phyloP scores from a whole-genome alignment of 2,888 invertebrate genomes.

The Chaetoderma sp. region DNA sequence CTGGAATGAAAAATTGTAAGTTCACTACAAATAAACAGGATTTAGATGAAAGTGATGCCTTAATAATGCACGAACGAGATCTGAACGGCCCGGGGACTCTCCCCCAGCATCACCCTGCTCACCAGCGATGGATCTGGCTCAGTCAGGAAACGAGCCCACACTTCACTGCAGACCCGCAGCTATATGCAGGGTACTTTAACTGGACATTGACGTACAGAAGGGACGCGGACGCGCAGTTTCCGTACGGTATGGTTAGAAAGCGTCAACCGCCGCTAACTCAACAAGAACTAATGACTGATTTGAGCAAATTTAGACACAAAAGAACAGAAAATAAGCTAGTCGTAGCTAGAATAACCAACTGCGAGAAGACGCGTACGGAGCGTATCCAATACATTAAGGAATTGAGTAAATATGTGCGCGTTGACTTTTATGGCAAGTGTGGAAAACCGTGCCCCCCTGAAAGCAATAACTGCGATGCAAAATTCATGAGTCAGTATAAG shows the following conservation, averaged over 20 bases:
- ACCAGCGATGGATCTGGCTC: slow-evolving; percentile 1
- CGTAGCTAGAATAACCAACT: neutral
- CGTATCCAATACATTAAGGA: neutral
- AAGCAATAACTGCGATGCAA: neutral
- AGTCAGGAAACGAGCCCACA: neutral
- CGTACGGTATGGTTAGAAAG: neutral
- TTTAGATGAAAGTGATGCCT: neutral
- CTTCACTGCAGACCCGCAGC: neutral
- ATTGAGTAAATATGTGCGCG: neutral
- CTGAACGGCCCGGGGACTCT: neutral
- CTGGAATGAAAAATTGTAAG: neutral
- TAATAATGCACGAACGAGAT: neutral
- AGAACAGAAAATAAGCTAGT: slow-evolving; percentile 2
- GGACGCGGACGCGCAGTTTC: neutral
- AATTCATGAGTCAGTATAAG: neutral
- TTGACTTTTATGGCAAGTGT: neutral
- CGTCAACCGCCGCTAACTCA: neutral
- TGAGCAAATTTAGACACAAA: neutral
- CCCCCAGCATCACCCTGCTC: neutral
- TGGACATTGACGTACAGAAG: slow-evolving; percentile 4
- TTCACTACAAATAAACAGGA: neutral
- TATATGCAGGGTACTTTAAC: neutral
- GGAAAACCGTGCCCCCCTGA: neutral
- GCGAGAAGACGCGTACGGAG: neutral
- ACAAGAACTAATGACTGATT: neutral